phyloP scores from a whole-genome alignment of 2,888 invertebrate species.

The Melanophora roralis region DNA sequence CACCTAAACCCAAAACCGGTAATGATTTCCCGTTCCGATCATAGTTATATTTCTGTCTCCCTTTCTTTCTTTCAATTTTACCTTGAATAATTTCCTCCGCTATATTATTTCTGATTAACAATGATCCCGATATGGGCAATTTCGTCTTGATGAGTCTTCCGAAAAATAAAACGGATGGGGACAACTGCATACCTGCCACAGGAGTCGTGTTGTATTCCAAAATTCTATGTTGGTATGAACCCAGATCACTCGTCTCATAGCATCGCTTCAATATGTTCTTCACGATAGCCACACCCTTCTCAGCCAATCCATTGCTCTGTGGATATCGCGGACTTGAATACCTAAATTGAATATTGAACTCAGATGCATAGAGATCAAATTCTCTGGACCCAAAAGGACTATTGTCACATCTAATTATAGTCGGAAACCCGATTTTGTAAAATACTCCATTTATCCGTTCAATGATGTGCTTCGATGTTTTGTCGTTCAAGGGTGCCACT shows the following conservation, averaged over 20 bases:
- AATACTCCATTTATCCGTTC: not conserved
- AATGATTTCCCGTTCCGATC: conserved; percentile 6
- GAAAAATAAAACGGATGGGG: not conserved
- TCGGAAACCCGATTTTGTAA: conserved; percentile 16
- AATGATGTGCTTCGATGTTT: conserved; percentile 27
- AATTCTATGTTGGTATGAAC: not conserved
- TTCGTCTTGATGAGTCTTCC: not conserved
- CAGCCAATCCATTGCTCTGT: conserved; percentile 27
- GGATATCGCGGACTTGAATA: conserved; percentile 48
- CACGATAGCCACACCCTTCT: conserved; percentile 17
- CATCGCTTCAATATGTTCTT: conserved; percentile 10
- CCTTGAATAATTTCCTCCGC: not conserved
- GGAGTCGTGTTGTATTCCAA: not conserved
- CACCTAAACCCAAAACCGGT: conserved; percentile 3
- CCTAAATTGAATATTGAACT: conserved; percentile 51
- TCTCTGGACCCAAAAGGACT: not conserved
- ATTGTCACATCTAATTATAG: conserved; percentile 1
- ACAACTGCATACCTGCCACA: not conserved
- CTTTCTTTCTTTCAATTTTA: too few relatives aligned
- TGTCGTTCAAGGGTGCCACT: not conserved
- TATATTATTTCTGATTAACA: not conserved
- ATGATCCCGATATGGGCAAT: not conserved
- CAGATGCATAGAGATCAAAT: not conserved
- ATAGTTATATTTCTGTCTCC: not conserved
- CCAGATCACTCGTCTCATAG: not conserved